These are phyloP conservation scores for Dendrocincla tyrannina DNA, from an alignment of 2,797 vertebrate species.

Conservation along the genomic window DNA sequence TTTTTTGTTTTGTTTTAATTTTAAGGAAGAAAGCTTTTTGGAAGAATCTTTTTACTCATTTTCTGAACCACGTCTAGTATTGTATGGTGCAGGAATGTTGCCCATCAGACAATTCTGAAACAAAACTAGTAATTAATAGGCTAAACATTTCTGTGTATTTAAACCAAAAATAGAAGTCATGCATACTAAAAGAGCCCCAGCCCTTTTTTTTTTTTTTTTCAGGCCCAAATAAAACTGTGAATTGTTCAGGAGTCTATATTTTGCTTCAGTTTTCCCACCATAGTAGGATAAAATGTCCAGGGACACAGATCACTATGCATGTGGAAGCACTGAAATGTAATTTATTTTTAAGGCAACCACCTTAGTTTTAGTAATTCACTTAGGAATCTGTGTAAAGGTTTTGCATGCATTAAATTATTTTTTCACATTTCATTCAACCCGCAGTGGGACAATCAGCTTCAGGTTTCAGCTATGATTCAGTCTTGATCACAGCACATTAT, in stretches of 20 bases:
- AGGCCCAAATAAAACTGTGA: neutral
- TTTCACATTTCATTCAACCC: conserved; percentile 50
- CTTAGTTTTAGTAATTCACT: conserved; percentile 31
- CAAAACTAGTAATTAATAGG: neutral
- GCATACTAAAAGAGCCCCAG: neutral
- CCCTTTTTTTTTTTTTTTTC: neutral
- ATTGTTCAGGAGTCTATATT: neutral
- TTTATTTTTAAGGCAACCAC: conserved; percentile 42
- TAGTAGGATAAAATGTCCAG: neutral
- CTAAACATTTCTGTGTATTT: neutral
- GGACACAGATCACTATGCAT: neutral
- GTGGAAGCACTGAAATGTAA: conserved; percentile 50
- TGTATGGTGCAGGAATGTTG: neutral
- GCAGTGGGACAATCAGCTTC: conserved; percentile 50
- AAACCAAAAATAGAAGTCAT: neutral
- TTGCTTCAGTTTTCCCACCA: neutral
- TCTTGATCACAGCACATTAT: conserved; percentile 55
- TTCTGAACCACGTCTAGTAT: neutral
- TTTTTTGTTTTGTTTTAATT: neutral
- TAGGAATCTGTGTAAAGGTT: conserved; percentile 30
- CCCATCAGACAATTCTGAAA: neutral
- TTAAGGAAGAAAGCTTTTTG: neutral
- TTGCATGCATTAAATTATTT: conserved; percentile 61
- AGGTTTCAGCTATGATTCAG: conserved; percentile 51
- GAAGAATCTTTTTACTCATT: neutral